Evolutionary conservation across 2,797 vertebrate species (phyloP), one percentile per base, ranked within the genome.

Genomic region (Mus caroli): DNA sequence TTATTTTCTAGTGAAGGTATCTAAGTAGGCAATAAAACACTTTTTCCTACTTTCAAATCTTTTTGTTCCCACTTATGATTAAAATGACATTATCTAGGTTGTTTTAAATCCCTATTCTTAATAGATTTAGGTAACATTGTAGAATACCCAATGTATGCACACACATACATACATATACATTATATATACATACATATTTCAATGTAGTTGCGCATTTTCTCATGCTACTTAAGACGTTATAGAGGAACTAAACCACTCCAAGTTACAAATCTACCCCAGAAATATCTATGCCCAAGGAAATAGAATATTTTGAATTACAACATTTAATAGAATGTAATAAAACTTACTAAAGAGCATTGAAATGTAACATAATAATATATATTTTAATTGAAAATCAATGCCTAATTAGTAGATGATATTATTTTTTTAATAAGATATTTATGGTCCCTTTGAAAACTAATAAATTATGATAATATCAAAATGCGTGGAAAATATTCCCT

Each of bases 371-470:
- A 43, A 85, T 50, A 77, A 60, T 94, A 24, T 0, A 19, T 54
- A 7, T 7, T 40, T 67, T n/a, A 91, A 54, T 26, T 71, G 26
- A 90, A 94, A 88, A 85, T 52, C 77, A 91, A 3, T 19, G 62
- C 10, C 28, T 85, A 87, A 87, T 31, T 76, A 34, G 15, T 82
- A 94, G n/a, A 20, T 6, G n/a, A 2, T 60, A 10, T 60, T 77
- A n/a, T 92, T 50, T 84, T 92, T 92, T 90, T 75, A 89, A 28
- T 92, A 54, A 91, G 8, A 46, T 93, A 62, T 71, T 78, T 90
- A 75, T 84, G 19, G 24, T 13, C 67, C 15, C 24, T 4, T 3
- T 56, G 31, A 54, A 89, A 82, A 77, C 50, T 88, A 31, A 79
- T 89, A 50, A 15, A 40, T 22, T 69, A 20, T 58, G 17, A 31